Evolutionary conservation across 92 coral and sea anemone species (phyloP).

Genomic region (Umimayanthus chanpuru): DNA sequence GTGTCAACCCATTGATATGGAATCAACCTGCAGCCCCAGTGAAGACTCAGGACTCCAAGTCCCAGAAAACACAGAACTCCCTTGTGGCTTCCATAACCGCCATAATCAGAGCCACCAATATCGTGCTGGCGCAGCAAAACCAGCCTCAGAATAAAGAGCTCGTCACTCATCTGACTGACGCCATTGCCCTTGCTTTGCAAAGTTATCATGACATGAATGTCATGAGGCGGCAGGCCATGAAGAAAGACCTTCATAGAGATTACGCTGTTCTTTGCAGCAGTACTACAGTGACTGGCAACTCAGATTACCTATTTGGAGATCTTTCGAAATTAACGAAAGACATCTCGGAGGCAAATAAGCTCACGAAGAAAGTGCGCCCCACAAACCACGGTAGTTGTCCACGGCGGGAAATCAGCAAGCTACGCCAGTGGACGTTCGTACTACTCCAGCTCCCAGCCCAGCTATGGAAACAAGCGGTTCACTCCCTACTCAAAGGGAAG

Average conservation of each 20-base stretch:
- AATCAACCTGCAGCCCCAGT: conserved; percentile 58
- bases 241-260: conserved; percentile 63
- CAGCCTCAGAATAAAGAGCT: conserved; percentile 50
- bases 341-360: conserved; percentile 70
- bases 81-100: conserved; percentile 54
- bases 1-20: conserved; percentile 66
- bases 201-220: conserved; percentile 55
- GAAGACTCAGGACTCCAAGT: conserved; percentile 62
- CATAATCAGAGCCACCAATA: conserved; percentile 48
- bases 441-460: conserved; percentile 11
- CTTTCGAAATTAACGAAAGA: conserved; percentile 71
- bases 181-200: conserved; percentile 56
- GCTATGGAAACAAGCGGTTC: conserved; percentile 9
- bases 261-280: conserved; percentile 54
- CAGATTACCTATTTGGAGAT: conserved; percentile 65
- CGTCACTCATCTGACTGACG: conserved; percentile 62
- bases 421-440: conserved; percentile 11
- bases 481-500: conserved; percentile 12
- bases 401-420: background rate
- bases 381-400: background rate
- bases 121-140: conserved; percentile 37
- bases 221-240: conserved; percentile 56
- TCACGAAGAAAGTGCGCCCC: conserved; percentile 54
- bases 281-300: conserved; percentile 43
- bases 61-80: conserved; percentile 60